Percentiles rank a stretch among this genome's conserved stretches.
phyloP scores from a whole-genome alignment of 23 tunicate species.

The Trididemnum clinides region DNA sequence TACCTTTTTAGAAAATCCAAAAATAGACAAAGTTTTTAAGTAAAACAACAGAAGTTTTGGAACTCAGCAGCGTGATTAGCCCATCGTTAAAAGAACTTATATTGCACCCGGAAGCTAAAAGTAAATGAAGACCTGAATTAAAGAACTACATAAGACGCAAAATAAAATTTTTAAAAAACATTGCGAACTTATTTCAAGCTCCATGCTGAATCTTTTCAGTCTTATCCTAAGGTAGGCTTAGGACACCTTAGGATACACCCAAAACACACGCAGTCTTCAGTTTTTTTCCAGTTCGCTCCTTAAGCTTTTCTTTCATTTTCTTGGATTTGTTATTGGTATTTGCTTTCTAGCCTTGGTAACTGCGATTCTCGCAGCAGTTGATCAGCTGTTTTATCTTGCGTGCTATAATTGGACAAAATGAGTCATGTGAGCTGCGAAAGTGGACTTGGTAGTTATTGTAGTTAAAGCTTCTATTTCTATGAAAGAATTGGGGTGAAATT shows the following conservation, averaged over 20 bases:
- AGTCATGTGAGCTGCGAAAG: conserved; percentile 6
- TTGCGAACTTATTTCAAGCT: conserved; percentile 1
- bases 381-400: neutral
- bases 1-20: no score
- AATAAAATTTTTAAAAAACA: neutral
- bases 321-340: neutral
- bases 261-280: conserved; percentile 9
- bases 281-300: conserved; percentile 16
- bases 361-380: neutral
- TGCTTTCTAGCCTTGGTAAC: conserved; percentile 5
- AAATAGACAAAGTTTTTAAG: no score
- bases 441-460: neutral
- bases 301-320: neutral
- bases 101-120: no score
- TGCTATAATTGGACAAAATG: neutral
- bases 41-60: no score
- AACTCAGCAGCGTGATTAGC: no score
- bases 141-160: neutral
- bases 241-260: neutral
- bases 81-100: no score
- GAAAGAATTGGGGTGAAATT: no score
- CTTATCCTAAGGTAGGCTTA: conserved; percentile 3
- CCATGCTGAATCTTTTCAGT: neutral
- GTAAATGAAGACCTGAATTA: no score
- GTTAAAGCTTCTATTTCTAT: no score